A percentile compares a stretch with the other conserved stretches of the same genome.
These are phyloP conservation scores for Lerema accius DNA, from an alignment of 1,140 invertebrate species.

Conservation along the genomic window DNA sequence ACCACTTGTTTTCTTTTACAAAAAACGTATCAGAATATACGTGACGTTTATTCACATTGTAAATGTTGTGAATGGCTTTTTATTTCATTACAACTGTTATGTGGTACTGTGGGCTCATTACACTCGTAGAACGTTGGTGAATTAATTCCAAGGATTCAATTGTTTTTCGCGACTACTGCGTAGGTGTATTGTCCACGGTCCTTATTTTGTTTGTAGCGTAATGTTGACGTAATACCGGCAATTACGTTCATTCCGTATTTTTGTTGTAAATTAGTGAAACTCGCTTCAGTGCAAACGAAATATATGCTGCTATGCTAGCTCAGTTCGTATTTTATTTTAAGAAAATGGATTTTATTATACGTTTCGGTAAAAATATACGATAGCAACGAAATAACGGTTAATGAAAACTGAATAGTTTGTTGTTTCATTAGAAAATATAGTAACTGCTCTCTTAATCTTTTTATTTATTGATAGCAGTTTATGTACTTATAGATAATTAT, in stretches of 20 bases:
- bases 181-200: not conserved
- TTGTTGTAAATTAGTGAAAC: not conserved
- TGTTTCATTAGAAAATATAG: too few species aligned
- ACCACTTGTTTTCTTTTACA: conserved; percentile 7
- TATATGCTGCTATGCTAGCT: too few species aligned
- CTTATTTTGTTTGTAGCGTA: not conserved
- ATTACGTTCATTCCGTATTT: not conserved
- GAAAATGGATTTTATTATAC: too few species aligned
- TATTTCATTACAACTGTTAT: conserved; percentile 1
- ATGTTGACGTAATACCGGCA: not conserved
- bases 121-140: conserved; percentile 23
- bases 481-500: too few species aligned
- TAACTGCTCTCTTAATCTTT: too few species aligned
- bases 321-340: too few species aligned
- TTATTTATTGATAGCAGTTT: too few species aligned
- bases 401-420: too few species aligned
- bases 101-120: not conserved
- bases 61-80: not conserved
- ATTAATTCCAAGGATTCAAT: conserved; percentile 51
- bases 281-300: not conserved
- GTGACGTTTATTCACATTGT: not conserved
- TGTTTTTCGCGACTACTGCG: conserved; percentile 39
- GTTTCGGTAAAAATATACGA: too few species aligned
- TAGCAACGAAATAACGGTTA: too few species aligned
- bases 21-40: not conserved